Conservation (phyloP, 1,140 invertebrate species). For the Trichomalopsis sarcophagae region DNA sequence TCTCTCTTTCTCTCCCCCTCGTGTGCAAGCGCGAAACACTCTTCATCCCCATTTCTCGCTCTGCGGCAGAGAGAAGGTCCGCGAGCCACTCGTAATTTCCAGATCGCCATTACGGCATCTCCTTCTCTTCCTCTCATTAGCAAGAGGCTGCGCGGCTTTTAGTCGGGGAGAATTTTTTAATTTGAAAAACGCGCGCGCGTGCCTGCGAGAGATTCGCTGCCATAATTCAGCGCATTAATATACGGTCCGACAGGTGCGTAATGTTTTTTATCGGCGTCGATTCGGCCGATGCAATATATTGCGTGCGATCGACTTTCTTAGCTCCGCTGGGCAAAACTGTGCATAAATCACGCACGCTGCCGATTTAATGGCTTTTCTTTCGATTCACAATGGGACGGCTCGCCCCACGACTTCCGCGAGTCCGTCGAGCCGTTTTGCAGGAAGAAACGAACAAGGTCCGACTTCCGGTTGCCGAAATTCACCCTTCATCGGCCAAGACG, state of each 20-base stretch:
- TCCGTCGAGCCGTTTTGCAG: too few relatives aligned
- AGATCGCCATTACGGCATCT: constrained; percentile 39
- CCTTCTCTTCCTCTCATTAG: constrained; percentile 49
- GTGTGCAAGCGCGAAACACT: constrained; percentile 14
- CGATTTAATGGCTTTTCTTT: too few relatives aligned
- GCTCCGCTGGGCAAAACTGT: too few relatives aligned
- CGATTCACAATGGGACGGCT: too few relatives aligned
- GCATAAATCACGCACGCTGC: too few relatives aligned
- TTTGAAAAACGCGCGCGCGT: constrained; percentile 33
- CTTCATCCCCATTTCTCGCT: constrained; percentile 38
- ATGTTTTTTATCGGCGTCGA: constrained; percentile 24
- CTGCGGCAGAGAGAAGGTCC: background rate
- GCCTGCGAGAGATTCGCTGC: background rate
- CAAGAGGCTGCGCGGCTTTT: background rate
- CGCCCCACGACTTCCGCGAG: too few relatives aligned
- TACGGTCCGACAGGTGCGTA: constrained; percentile 29
- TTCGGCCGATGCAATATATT: constrained; percentile 11
- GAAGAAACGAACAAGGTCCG: too few relatives aligned
- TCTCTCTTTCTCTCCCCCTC: constrained; percentile 22
- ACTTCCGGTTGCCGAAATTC: too few relatives aligned
- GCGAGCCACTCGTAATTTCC: constrained; percentile 47
- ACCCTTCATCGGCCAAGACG: too few relatives aligned
- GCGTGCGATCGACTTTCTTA: background rate
- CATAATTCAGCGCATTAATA: constrained; percentile 42
- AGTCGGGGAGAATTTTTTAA: constrained; percentile 34